These are phyloP conservation scores for Teleiodes luculella DNA, from an alignment of 2,888 invertebrate species.

Conservation along the genomic window DNA sequence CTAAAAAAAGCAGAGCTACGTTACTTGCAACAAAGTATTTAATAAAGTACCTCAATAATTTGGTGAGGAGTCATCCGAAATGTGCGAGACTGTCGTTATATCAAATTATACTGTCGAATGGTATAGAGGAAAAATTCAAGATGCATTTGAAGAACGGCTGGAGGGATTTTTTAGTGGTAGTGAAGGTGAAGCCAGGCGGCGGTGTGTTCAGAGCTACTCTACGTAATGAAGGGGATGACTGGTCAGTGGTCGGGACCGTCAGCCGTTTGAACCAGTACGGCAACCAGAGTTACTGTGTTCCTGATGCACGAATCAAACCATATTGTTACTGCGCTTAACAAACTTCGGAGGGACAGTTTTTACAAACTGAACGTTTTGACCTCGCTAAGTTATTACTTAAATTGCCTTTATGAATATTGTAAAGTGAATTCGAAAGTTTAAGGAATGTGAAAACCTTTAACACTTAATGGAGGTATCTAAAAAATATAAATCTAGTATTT, in stretches of 20 bases:
- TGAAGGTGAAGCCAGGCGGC: conserved; percentile 2
- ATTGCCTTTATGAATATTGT: too few relatives aligned
- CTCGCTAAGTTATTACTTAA: too few relatives aligned
- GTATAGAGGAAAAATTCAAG: not conserved
- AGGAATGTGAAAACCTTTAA: too few relatives aligned
- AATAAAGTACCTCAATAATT: not conserved
- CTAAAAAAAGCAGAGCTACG: not conserved
- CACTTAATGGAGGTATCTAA: too few relatives aligned
- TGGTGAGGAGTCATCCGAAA: not conserved
- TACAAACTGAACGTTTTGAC: too few relatives aligned
- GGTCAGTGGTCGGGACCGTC: not conserved
- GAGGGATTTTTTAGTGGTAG: not conserved
- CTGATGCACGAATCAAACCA: not conserved
- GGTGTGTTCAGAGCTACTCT: conserved; percentile 10
- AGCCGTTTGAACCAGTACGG: conserved; percentile 9
- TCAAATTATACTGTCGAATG: too few relatives aligned
- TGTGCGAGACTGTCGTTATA: not conserved
- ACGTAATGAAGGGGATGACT: not conserved
- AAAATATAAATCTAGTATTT: too few relatives aligned
- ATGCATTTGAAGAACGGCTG: conserved; percentile 27
- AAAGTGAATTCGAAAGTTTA: too few relatives aligned
- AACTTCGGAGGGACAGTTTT: too few relatives aligned
- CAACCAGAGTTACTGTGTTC: conserved; percentile 3
- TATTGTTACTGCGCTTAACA: conserved; percentile 7
- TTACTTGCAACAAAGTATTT: not conserved